phyloP scores from a whole-genome alignment of 2,888 invertebrate genomes.

The Mesorhabditis spiculigera region DNA sequence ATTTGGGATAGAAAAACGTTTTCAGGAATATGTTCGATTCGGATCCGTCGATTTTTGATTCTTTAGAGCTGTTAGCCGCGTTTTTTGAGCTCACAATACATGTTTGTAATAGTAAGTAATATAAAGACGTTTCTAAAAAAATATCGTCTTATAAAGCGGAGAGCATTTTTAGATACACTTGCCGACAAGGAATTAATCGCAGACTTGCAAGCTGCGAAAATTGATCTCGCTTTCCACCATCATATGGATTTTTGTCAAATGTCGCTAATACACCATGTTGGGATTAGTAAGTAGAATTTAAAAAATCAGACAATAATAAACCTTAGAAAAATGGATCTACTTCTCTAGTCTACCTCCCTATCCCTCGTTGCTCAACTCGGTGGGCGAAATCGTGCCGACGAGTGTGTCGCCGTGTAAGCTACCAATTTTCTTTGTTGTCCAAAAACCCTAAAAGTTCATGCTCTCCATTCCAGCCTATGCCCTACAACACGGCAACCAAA shows the following conservation, averaged over 20 bases:
- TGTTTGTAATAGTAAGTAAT: constrained; percentile 3
- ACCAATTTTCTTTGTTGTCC: background rate
- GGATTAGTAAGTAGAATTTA: background rate
- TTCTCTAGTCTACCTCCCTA: background rate
- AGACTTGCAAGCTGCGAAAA: background rate
- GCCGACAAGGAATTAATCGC: background rate
- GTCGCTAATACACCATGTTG: background rate
- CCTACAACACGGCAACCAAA: background rate
- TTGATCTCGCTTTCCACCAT: background rate
- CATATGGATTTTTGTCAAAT: constrained; percentile 5
- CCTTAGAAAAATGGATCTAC: background rate
- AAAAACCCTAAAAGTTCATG: no score
- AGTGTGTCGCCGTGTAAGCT: background rate
- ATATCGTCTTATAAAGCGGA: accelerated
- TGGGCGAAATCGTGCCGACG: background rate
- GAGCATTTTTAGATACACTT: background rate
- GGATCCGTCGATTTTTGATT: background rate
- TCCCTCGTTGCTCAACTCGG: constrained; percentile 5
- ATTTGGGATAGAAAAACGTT: background rate
- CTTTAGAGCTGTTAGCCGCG: background rate
- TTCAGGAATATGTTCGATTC: background rate
- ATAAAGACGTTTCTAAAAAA: no score
- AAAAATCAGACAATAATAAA: background rate
- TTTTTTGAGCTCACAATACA: background rate
- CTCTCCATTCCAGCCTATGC: background rate